Base-by-base conservation (phyloP, 2,888 invertebrate species). In the Trichopoda pennipes region DNA sequence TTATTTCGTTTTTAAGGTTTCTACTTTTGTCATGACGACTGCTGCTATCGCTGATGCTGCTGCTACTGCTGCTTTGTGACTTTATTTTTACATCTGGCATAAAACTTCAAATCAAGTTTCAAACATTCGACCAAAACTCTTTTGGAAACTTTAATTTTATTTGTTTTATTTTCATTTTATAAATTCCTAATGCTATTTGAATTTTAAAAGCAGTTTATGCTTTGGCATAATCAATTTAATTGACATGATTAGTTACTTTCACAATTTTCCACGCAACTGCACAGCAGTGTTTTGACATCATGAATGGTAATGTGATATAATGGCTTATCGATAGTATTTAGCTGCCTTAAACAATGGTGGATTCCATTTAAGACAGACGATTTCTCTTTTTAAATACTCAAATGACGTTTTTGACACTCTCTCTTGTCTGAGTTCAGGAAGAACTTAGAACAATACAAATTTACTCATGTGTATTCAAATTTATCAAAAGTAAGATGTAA, bases 101-200 rank as follows among this genome's bases (percentile, higher is more conserved):
- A 47, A 63, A 63, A 79, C 72, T 84, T 68, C 64, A 76, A 84
- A 79, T 84, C 80, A 70, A 84, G 82, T 84, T 82, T 79, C 49
- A 64, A 51, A 79, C 64, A 82, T 80, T 78, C 73, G 44, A 38
- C 47, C 21, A 73, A 85, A 73, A 68, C 72, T 66, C 75, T 58
- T 47, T 60, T 80, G 61, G 47, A 64, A 75, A 70, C 70, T 80
- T 58, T 32, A 60, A 58, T 53, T 61, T 28, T 49, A 58, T 53
- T 61, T 28, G 38, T 56, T 70, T 58, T 17, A 32, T n/a, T 53
- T n/a, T 53, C 61, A 12, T 47, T 28, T 2, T 58, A 42, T 51
- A 56, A 64, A 42, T 42, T 64, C 17, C 51, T 78, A 70, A 51
- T 53, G 21, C 28, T 51, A 4, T 51, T 49, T 38, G 10, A 12